Evolutionary conservation across 2,888 invertebrate species (phyloP).

Genomic region (Platynereis dumerilii): DNA sequence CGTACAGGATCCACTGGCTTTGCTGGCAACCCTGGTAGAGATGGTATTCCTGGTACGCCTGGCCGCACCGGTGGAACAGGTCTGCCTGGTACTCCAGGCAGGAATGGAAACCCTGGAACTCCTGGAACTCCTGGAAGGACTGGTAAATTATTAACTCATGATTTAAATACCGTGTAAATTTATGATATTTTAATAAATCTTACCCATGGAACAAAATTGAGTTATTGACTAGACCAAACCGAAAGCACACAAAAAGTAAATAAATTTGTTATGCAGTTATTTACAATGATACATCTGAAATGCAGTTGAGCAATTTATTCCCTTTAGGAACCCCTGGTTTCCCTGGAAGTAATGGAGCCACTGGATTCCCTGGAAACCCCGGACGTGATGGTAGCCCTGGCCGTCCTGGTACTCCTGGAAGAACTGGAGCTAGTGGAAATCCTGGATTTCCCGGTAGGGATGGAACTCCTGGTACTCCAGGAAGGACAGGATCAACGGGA

Average conservation of each 20-base stretch:
- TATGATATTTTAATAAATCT: neutral
- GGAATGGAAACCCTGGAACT: conserved; percentile 29
- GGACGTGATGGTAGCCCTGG: conserved; percentile 15
- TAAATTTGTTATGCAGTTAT: neutral
- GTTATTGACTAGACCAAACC: neutral
- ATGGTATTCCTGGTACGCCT: neutral
- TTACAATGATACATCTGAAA: neutral
- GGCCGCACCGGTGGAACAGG: neutral
- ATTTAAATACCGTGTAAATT: too few species aligned
- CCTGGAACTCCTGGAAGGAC: conserved; percentile 28
- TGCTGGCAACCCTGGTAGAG: conserved; percentile 8
- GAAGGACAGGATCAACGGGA: conserved; percentile 20
- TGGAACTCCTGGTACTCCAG: conserved; percentile 20
- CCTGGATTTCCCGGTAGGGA: neutral
- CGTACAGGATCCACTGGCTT: conserved; percentile 13
- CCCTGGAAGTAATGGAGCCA: conserved; percentile 10
- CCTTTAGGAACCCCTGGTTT: conserved; percentile 5
- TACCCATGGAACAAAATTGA: neutral
- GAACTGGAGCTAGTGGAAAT: conserved; percentile 6
- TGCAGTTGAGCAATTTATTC: neutral
- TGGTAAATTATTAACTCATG: conserved; percentile 1
- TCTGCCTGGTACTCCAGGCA: conserved; percentile 1
- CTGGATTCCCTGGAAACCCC: conserved; percentile 14
- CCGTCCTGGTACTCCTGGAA: conserved; percentile 13
- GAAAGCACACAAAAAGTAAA: neutral